These are phyloP conservation scores for Rhodeus uyekii DNA, from an alignment of 2,797 vertebrate species.

Conservation along the genomic window DNA sequence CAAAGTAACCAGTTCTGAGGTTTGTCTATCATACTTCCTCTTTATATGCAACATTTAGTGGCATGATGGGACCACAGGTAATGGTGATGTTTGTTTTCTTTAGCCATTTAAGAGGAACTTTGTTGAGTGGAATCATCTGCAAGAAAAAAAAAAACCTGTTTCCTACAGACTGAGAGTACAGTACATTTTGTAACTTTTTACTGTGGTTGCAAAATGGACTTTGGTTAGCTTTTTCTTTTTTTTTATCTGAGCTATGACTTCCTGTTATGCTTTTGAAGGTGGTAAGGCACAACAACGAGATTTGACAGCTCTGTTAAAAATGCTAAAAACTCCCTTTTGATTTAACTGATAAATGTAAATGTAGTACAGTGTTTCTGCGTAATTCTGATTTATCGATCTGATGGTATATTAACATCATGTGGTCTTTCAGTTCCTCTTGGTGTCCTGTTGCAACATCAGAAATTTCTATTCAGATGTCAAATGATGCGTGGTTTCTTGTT, in stretches of 20 bases:
- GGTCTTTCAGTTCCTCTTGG: conserved; percentile 8
- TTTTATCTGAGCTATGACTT: conserved; percentile 75
- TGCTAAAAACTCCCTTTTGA: neutral
- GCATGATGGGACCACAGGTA: conserved; percentile 7
- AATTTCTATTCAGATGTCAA: neutral
- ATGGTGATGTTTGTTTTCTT: conserved; percentile 8
- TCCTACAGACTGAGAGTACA: conserved; percentile 68
- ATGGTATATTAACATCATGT: conserved; percentile 29
- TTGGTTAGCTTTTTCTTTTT: conserved; percentile 31
- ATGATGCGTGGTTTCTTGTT: conserved; percentile 6
- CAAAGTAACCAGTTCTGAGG: neutral
- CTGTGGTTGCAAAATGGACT: conserved; percentile 73
- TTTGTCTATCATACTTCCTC: neutral
- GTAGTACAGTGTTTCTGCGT: conserved; percentile 16
- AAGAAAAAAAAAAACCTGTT: conserved; percentile 32
- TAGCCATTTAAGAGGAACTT: conserved; percentile 58
- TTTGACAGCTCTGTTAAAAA: conserved; percentile 48
- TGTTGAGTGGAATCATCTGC: conserved; percentile 45
- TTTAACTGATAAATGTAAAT: neutral
- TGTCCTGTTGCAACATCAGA: conserved; percentile 23
- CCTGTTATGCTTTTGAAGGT: conserved; percentile 79
- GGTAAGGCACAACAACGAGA: conserved; percentile 66
- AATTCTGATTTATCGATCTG: conserved; percentile 26
- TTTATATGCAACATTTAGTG: neutral
- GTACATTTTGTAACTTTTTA: conserved; percentile 73